A percentile compares a stretch with the other conserved stretches of the same genome.
Conservation (phyloP, 2,113 vertebrate genomes). For the Elephas maximus region DNA sequence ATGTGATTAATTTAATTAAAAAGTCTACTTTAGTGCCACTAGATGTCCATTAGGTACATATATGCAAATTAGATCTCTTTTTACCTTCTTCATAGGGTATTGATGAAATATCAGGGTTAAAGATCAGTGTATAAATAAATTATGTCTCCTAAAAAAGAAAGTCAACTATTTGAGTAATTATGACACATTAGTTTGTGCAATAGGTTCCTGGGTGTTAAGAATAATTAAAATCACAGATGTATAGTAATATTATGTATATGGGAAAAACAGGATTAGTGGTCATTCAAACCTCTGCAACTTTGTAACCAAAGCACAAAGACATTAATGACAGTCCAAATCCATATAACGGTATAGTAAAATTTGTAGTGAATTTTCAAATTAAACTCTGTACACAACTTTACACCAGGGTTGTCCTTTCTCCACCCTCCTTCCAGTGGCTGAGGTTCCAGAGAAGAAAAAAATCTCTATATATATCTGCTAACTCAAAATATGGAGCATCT, state of each 20-base stretch:
- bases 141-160: not conserved
- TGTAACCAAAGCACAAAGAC: not conserved
- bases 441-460: not conserved
- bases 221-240: not conserved
- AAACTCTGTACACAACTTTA: not conserved
- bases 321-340: not conserved
- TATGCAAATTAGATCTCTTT: not conserved
- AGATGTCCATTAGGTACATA: not conserved
- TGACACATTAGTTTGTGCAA: not conserved
- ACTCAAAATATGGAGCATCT: not conserved
- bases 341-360: not conserved
- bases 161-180: not conserved
- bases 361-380: not conserved
- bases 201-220: not conserved
- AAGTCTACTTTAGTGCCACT: not conserved
- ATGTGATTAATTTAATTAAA: not conserved
- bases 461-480: not conserved
- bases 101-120: not conserved
- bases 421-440: not conserved
- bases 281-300: not conserved
- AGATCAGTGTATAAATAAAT: not conserved
- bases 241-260: not conserved
- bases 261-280: not conserved
- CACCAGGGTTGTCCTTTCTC: not conserved
- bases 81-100: not conserved